A percentile compares a stretch with the other conserved stretches of the same genome.
These are phyloP conservation scores for Sphaeramia orbicularis DNA, from an alignment of 2,797 vertebrate species.

Conservation along the genomic window DNA sequence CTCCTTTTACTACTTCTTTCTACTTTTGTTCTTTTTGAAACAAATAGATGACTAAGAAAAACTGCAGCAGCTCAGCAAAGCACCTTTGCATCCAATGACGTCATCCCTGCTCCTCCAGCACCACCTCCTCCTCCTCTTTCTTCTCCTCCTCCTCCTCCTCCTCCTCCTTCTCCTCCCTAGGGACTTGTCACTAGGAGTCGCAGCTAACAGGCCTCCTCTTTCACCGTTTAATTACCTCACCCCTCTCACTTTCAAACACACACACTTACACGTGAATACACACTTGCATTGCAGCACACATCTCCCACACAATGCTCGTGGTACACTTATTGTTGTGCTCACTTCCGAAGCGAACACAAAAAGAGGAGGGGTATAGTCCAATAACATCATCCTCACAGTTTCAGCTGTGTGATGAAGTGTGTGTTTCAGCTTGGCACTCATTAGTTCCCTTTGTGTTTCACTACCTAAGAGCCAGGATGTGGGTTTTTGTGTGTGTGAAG, in stretches of 20 bases:
- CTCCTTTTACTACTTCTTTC: no score
- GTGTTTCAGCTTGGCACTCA: slow-evolving; percentile 42
- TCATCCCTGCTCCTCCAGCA: slow-evolving; percentile 54
- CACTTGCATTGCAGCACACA: neutral
- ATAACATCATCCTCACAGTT: slow-evolving; percentile 36
- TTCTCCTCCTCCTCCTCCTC: slow-evolving; percentile 27
- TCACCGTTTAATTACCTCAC: slow-evolving; percentile 50
- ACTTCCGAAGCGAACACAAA: slow-evolving; percentile 38
- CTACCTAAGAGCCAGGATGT: slow-evolving; percentile 66
- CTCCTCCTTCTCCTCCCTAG: slow-evolving; percentile 32
- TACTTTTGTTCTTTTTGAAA: slow-evolving; percentile 5
- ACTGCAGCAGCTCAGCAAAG: slow-evolving; percentile 52
- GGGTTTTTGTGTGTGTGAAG: slow-evolving; percentile 40
- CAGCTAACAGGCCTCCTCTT: slow-evolving; percentile 41
- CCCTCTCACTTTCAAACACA: slow-evolving; percentile 50
- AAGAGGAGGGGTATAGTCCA: neutral
- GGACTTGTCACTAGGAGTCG: slow-evolving; percentile 55
- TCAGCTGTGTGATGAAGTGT: slow-evolving; percentile 34
- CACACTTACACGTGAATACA: slow-evolving; percentile 10
- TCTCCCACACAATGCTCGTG: neutral
- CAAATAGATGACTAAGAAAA: slow-evolving; percentile 47
- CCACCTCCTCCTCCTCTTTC: neutral
- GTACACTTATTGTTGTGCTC: neutral
- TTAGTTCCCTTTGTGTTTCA: slow-evolving; percentile 67
- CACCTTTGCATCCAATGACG: slow-evolving; percentile 61